Evolutionary conservation across 2,113 vertebrate species (phyloP), one percentile per base, ranked within the genome.

Genomic region (Pipa parva): DNA sequence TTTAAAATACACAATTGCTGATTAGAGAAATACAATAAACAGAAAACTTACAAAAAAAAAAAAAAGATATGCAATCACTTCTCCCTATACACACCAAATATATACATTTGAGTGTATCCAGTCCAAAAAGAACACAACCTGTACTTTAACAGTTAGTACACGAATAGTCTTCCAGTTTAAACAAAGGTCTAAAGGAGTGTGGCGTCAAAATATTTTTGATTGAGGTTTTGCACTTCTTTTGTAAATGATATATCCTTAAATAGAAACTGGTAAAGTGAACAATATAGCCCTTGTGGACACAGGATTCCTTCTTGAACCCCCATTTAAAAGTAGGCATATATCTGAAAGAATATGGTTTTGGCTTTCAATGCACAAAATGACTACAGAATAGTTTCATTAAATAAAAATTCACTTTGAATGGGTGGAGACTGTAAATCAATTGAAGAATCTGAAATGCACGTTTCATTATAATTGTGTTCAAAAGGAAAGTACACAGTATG

Each of bases 1-100:
- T 52, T 68, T 28, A 42, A 51, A 59, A 58, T 58, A 31, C 31
- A 61, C 48, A 54, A 42, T 22, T n/a, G 48, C 66, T 61, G 66
- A 70, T 58, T 29, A 70, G 48, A 58, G 51, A 57, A 70, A 70
- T 61, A 70, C 58, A 22, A 61, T 54, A 61, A 60, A 54, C 54
- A 20, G 17, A 60, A 51, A 68, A 59, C 7, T 9, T 42, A 58
- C 28, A 39, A 28, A 12, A 26, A 50, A 28, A 50, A 27, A 37
- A 24, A 60, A 56, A 56, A 56, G 4, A 17, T 18, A 57, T 25
- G 9, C 24, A 52, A 12, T 13, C 28, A 21, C 18, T 21, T 11
- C 2, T 24, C 45, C 22, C 24, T 42, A 49, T 52, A 51, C 56
- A 27, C 46, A 42, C 46, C 46, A 42, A 5, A 36, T 13, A 36